phyloP scores from a whole-genome alignment of 2,113 vertebrate species.

The zebrafish (Danio rerio) region GRCz12tu NC_133183.1:62527001-62527500 shows the following conservation, averaged over 20 bases:
- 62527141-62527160: not conserved
- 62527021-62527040: no score
- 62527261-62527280: no score
- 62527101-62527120: no score
- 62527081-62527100: not conserved
- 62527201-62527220: no score
- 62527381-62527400: slow-evolving; percentile 92
- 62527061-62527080: not conserved
- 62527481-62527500: slow-evolving; percentile 93
- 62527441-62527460: not conserved
- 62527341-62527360: slow-evolving; percentile 86
- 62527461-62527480: no score
- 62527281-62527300: slow-evolving; percentile 54
- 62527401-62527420: slow-evolving; percentile 72
- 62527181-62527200: not conserved
- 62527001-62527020: no score
- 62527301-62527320: slow-evolving; percentile 96
- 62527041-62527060: no score
- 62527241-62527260: no score
- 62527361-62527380: slow-evolving; percentile 92
- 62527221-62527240: no score
- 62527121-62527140: not conserved
- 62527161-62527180: not conserved
- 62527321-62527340: slow-evolving; percentile 89
- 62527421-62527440: not conserved